phyloP scores from a whole-genome alignment of 2,797 vertebrate genomes.

The Anguilla megastoma region DNA sequence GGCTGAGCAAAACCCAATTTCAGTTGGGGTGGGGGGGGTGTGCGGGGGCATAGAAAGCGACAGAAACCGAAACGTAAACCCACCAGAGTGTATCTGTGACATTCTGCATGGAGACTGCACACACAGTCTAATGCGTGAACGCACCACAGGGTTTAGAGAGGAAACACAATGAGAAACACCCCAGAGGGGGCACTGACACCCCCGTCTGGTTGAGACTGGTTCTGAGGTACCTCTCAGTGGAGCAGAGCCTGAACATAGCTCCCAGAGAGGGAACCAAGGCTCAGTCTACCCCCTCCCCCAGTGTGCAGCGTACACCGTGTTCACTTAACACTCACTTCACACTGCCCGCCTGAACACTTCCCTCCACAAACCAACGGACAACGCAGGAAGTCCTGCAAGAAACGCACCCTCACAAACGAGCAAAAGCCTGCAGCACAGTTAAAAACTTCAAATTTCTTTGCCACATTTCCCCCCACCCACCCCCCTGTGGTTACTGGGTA shows the following conservation, averaged over 20 bases:
- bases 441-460: background rate
- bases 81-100: background rate
- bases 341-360: slow-evolving; percentile 33
- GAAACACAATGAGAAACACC: background rate
- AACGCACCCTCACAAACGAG: slow-evolving; percentile 22
- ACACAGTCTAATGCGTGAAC: background rate
- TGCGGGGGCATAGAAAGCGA: background rate
- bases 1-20: background rate
- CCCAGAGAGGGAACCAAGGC: background rate
- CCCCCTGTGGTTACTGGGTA: background rate
- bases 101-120: background rate
- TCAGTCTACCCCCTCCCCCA: background rate
- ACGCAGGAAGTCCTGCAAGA: slow-evolving; percentile 38
- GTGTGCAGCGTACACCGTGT: slow-evolving; percentile 3
- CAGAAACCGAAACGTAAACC: background rate
- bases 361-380: slow-evolving; percentile 37
- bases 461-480: background rate
- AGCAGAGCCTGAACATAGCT: background rate
- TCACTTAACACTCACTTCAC: slow-evolving; percentile 34
- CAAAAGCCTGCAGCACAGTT: background rate
- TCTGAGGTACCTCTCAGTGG: background rate
- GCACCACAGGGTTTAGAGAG: background rate
- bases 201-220: background rate
- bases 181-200: background rate
- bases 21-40: background rate